phyloP scores from a whole-genome alignment of 1,140 invertebrate genomes.

The Venustaconcha ellipsiformis region DNA sequence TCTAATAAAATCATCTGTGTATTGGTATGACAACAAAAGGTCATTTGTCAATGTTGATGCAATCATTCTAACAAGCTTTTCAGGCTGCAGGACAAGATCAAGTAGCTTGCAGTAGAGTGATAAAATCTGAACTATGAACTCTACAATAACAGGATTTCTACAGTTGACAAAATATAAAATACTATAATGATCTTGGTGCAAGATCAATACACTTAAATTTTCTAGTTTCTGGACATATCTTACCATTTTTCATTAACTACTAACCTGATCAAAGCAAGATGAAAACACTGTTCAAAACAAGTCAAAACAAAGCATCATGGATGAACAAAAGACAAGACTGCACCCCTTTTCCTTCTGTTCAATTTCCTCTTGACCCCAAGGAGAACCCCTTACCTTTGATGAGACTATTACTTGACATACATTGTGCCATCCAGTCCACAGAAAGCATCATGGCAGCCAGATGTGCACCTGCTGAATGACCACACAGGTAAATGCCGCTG shows the following conservation, averaged over 20 bases:
- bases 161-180: too few species aligned
- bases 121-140: too few species aligned
- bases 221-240: background rate
- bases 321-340: background rate
- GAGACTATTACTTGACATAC: conserved; percentile 41
- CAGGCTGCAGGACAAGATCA: too few species aligned
- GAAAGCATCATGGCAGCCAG: conserved; percentile 61
- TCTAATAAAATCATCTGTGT: too few species aligned
- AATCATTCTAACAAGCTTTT: too few species aligned
- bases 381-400: conserved; percentile 49
- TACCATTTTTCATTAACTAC: background rate
- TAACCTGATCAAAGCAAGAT: background rate
- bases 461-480: conserved; percentile 64
- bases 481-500: conserved; percentile 63
- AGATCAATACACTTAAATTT: too few species aligned
- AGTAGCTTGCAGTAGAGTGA: too few species aligned
- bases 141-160: too few species aligned
- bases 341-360: background rate
- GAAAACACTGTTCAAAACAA: background rate
- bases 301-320: background rate
- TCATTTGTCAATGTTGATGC: too few species aligned
- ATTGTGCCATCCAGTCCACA: conserved; percentile 52
- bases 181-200: too few species aligned
- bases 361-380: conserved; percentile 3
- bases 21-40: too few species aligned